Percentiles rank a stretch among this genome's conserved stretches.
Evolutionary conservation across 1,140 invertebrate genomes (phyloP).

Genomic region (Thaumatotibia leucotreta): DNA sequence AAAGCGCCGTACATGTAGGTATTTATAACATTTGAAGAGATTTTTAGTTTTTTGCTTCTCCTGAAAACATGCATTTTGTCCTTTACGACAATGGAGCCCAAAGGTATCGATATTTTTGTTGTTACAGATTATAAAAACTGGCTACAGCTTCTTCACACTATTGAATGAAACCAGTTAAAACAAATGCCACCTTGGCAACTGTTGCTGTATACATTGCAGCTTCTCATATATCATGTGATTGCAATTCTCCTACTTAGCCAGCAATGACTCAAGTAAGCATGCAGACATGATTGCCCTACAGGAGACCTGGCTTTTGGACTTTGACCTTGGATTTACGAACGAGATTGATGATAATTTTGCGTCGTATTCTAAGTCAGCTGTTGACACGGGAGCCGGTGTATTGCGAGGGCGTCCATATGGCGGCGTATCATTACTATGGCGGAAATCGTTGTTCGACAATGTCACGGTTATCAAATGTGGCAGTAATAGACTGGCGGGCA

Average conservation of each 20-base stretch:
- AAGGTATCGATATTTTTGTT: too few relatives aligned
- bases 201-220: too few relatives aligned
- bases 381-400: background rate
- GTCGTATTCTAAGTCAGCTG: background rate
- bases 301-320: background rate
- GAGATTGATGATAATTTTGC: background rate
- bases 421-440: background rate
- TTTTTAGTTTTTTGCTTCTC: too few relatives aligned
- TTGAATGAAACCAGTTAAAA: conserved; percentile 35
- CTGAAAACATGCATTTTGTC: too few relatives aligned
- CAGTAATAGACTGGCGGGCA: background rate
- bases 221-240: too few relatives aligned
- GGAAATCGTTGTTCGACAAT: background rate
- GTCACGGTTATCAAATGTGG: background rate
- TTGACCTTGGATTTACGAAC: background rate
- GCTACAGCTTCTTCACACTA: conserved; percentile 50
- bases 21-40: too few relatives aligned
- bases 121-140: conserved; percentile 41
- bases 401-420: conserved; percentile 6
- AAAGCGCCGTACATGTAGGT: too few relatives aligned
- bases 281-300: background rate
- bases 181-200: background rate
- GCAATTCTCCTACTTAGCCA: too few relatives aligned
- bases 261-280: too few relatives aligned
- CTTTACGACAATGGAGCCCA: too few relatives aligned